phyloP scores from a whole-genome alignment of 2,113 vertebrate species.

The Herpailurus yagouaroundi region DNA sequence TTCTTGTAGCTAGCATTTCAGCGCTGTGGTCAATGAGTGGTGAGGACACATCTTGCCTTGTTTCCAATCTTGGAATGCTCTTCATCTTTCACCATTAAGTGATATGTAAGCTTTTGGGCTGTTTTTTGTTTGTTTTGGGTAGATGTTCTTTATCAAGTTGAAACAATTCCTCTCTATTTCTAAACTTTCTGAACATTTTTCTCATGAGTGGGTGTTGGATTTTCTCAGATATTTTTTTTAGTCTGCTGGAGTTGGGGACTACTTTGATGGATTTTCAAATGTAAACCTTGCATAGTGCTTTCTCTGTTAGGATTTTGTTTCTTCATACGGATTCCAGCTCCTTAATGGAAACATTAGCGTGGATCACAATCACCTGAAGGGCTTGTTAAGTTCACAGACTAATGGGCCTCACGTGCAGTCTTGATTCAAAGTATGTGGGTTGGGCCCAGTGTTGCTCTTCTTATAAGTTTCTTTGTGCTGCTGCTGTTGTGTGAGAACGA shows the following conservation, averaged over 20 bases:
- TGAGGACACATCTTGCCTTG: neutral
- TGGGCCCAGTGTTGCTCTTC: neutral
- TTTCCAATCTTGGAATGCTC: neutral
- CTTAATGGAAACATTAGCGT: neutral
- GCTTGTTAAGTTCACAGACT: neutral
- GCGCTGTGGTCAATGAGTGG: neutral
- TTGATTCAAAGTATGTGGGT: neutral
- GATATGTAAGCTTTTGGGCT: neutral
- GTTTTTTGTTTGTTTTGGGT: neutral
- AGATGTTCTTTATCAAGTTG: neutral
- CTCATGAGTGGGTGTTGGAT: neutral
- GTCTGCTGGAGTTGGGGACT: neutral
- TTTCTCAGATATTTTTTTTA: neutral
- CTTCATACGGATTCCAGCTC: neutral
- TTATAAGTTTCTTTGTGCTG: neutral
- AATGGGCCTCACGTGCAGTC: neutral
- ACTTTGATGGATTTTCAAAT: neutral
- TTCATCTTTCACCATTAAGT: neutral
- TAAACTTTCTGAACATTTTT: neutral
- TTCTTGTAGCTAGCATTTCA: neutral
- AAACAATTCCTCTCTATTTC: neutral
- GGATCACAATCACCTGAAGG: neutral
- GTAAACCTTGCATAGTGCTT: neutral
- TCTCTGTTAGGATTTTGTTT: neutral
- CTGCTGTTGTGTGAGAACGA: neutral